Percentiles rank a stretch among this genome's conserved stretches.
phyloP scores from a whole-genome alignment of 64 coral and sea anemone genomes.

The Acropora tenuis region DNA sequence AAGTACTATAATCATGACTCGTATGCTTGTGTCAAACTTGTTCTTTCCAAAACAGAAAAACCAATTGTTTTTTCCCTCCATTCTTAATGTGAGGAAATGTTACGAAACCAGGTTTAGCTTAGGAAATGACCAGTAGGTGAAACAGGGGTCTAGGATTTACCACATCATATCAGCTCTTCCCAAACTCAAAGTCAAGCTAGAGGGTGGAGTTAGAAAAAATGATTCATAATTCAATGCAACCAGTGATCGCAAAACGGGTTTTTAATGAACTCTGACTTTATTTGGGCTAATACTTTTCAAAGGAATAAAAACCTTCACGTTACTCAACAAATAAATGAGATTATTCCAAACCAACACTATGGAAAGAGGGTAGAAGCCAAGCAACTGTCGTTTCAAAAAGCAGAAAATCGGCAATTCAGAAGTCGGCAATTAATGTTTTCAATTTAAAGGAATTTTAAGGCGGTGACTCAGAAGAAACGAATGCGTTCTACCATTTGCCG shows the following conservation, averaged over 20 bases:
- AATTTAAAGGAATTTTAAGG: background rate
- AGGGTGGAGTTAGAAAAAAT: background rate
- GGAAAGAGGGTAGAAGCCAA: background rate
- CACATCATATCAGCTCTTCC: background rate
- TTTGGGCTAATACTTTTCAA: too few relatives aligned
- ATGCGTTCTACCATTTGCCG: conserved; percentile 21
- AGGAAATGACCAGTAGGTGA: too few relatives aligned
- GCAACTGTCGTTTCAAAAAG: background rate
- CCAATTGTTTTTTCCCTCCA: too few relatives aligned
- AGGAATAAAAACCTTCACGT: too few relatives aligned
- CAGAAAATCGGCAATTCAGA: background rate
- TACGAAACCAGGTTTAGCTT: too few relatives aligned
- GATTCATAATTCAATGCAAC: background rate
- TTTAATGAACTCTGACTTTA: too few relatives aligned
- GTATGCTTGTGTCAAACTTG: too few relatives aligned
- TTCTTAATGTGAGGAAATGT: too few relatives aligned
- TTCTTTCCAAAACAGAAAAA: too few relatives aligned
- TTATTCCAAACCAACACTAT: background rate
- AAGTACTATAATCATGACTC: too few relatives aligned
- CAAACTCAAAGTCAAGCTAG: background rate
- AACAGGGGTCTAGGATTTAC: background rate
- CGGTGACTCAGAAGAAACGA: background rate
- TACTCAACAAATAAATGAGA: background rate
- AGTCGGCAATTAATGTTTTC: background rate
- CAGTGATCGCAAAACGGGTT: background rate